phyloP scores from a whole-genome alignment of 2,113 vertebrate species.

The Tachycineta bicolor region DNA sequence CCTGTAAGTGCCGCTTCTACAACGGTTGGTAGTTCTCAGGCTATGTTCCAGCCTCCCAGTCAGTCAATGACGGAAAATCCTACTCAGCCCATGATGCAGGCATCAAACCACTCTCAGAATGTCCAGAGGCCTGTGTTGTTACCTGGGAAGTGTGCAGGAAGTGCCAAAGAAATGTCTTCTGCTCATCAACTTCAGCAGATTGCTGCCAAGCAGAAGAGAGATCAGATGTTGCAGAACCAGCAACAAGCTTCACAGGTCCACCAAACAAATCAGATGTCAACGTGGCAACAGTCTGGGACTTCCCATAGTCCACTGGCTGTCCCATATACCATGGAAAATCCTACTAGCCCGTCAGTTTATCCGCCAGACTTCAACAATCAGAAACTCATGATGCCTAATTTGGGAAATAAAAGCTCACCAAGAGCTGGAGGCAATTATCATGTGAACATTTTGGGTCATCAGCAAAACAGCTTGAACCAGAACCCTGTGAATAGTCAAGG shows the following conservation, averaged over 20 bases:
- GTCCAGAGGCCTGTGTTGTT: slow-evolving; percentile 82
- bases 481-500: slow-evolving; percentile 73
- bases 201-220: slow-evolving; percentile 83
- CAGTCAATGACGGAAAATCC: slow-evolving; percentile 73
- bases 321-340: slow-evolving; percentile 87
- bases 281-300: slow-evolving; percentile 83
- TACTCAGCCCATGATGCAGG: slow-evolving; percentile 72
- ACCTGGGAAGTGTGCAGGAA: slow-evolving; percentile 84
- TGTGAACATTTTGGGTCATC: slow-evolving; percentile 83
- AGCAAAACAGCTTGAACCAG: slow-evolving; percentile 78
- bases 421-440: slow-evolving; percentile 85
- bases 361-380: slow-evolving; percentile 86
- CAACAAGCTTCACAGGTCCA: slow-evolving; percentile 74
- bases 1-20: slow-evolving; percentile 81
- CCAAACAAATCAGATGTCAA: slow-evolving; percentile 79
- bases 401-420: slow-evolving; percentile 87
- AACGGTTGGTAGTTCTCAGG: slow-evolving; percentile 75
- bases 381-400: slow-evolving; percentile 84
- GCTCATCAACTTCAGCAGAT: slow-evolving; percentile 91
- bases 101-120: slow-evolving; percentile 77
- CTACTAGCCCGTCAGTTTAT: slow-evolving; percentile 87
- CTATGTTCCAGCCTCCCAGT: slow-evolving; percentile 72
- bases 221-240: slow-evolving; percentile 81
- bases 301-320: slow-evolving; percentile 84
- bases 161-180: slow-evolving; percentile 87